Conservation (phyloP, 2,797 vertebrate genomes). For the Notolepis coatsorum region DNA sequence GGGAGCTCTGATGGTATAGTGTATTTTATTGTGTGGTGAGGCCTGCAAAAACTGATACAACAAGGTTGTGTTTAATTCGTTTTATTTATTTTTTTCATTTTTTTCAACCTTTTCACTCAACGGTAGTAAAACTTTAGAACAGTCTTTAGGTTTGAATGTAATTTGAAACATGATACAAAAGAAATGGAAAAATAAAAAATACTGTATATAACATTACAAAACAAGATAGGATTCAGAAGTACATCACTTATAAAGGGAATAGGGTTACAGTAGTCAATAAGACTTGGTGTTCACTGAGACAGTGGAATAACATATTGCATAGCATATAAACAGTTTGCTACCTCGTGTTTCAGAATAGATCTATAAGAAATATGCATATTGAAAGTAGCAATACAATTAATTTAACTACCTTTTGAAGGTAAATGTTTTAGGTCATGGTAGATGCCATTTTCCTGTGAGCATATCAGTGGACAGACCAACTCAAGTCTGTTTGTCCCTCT, state of each 20-base stretch:
- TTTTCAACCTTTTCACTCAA: neutral
- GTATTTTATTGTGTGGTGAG: too few species aligned
- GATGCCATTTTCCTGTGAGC: neutral
- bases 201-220: too few species aligned
- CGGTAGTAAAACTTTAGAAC: constrained; percentile 21
- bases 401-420: neutral
- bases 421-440: constrained; percentile 12
- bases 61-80: neutral
- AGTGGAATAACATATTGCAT: constrained; percentile 40
- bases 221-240: constrained; percentile 4
- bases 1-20: neutral
- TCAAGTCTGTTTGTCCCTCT: neutral
- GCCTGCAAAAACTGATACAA: neutral
- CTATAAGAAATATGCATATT: constrained; percentile 17
- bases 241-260: constrained; percentile 67
- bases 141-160: neutral
- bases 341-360: constrained; percentile 23
- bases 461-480: neutral
- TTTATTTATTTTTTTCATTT: constrained; percentile 53
- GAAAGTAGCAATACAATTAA: neutral
- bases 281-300: constrained; percentile 53
- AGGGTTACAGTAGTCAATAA: constrained; percentile 55
- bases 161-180: constrained; percentile 4
- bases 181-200: constrained; percentile 22
- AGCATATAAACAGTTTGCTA: constrained; percentile 53